phyloP scores from a whole-genome alignment of 2,888 invertebrate genomes.

The Oligia latruncula region DNA sequence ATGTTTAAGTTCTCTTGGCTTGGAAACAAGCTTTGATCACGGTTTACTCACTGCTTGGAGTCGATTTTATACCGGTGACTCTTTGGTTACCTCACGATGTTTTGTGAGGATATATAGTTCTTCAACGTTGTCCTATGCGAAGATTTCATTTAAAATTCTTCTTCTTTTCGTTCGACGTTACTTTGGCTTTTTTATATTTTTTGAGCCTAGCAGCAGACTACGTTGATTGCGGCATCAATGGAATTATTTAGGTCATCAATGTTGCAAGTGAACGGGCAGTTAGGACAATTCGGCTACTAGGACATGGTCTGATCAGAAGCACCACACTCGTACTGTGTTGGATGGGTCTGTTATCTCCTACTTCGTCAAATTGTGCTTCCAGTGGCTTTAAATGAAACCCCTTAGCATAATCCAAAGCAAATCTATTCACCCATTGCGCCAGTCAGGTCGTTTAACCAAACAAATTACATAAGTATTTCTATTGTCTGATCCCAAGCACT shows the following conservation, averaged over 20 bases:
- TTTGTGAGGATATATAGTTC: not conserved
- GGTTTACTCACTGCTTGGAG: not conserved
- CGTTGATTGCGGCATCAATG: no score
- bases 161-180: not conserved
- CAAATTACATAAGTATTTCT: constrained; percentile 10
- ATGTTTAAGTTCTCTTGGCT: not conserved
- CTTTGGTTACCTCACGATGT: not conserved
- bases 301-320: not conserved
- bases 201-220: not conserved
- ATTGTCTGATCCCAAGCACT: not conserved
- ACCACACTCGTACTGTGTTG: not conserved
- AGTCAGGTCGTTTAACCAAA: constrained; percentile 3
- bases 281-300: not conserved
- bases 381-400: not conserved
- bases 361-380: not conserved
- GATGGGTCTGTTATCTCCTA: not conserved
- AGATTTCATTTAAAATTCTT: not conserved
- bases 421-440: not conserved
- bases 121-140: not conserved
- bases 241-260: not conserved
- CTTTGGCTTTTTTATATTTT: not conserved
- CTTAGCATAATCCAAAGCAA: not conserved
- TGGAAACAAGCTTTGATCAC: not conserved
- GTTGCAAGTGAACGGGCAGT: not conserved
- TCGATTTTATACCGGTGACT: not conserved